phyloP scores from a whole-genome alignment of 2,888 invertebrate genomes.

The Mimas tiliae region DNA sequence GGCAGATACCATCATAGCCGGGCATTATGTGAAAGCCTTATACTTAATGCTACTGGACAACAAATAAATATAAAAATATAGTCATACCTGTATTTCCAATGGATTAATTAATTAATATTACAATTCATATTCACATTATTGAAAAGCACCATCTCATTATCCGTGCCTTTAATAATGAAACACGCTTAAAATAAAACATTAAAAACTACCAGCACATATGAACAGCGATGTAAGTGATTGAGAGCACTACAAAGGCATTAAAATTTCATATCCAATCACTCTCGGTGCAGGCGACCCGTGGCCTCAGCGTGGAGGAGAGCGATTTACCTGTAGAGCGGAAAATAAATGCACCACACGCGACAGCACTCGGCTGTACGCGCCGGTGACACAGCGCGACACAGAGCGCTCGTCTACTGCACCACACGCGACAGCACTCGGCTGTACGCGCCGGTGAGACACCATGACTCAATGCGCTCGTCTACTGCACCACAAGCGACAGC shows the following conservation, averaged over 20 bases:
- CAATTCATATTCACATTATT: background rate
- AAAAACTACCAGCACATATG: constrained; percentile 19
- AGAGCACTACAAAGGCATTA: constrained; percentile 62
- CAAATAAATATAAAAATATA: no score
- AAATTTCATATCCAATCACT: constrained; percentile 71
- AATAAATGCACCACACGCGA: no score
- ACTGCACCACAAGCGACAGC: constrained; percentile 24
- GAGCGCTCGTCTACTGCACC: constrained; percentile 18
- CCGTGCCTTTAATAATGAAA: constrained; percentile 3
- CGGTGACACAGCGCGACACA: constrained; percentile 9
- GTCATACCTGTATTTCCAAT: no score
- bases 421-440: constrained; percentile 13
- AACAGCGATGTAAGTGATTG: constrained; percentile 55
- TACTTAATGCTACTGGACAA: no score
- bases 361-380: constrained; percentile 29
- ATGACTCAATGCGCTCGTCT: constrained; percentile 15
- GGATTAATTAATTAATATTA: background rate
- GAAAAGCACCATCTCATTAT: background rate
- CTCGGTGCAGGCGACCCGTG: constrained; percentile 36
- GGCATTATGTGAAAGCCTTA: no score
- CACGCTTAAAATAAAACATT: constrained; percentile 13
- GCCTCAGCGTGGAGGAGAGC: constrained; percentile 34
- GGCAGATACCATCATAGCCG: no score
- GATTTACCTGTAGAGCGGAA: constrained; percentile 14
- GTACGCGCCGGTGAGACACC: constrained; percentile 11